Base-by-base conservation (phyloP, 2,888 invertebrate species). In the Apodemia zela region DNA sequence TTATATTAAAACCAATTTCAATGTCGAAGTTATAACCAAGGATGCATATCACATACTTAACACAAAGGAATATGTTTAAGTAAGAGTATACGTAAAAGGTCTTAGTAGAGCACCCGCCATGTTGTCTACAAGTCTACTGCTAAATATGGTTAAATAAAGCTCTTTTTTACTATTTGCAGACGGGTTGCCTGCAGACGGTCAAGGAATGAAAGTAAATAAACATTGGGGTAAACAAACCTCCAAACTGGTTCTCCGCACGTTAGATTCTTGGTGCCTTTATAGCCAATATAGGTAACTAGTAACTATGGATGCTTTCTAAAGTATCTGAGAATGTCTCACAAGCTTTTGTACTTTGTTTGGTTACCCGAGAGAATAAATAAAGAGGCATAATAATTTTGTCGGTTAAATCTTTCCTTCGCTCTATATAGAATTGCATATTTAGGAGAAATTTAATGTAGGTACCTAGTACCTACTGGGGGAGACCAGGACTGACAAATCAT, bases 201-300 rank as follows among this genome's bases (percentile, higher is more conserved):
- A 8, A 54, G 15, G 67, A 87, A 88, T 77, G 85, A 87, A 88
- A 89, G 87, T 88, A 89, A 89, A 89, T 87, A 88, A 89, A 87
- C 84, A 82, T 76, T 84, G 81, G 82, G 85, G 87, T 87, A 88
- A 89, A 87, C 85, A 87, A 83, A 85, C 87, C 81, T 74, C 66
- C 64, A 71, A 77, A 84, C 72, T 72, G 72, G 72, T 71, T 71
- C 63, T 69, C 62, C 62, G 71, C 70, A 77, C 77, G 83, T 81
- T 83, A 80, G 75, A 77, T 18, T 29, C 45, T 47, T 47, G 17
- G 0, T n/a, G 45, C 45, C n/a, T 47, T 47, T 47, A 42, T 42
- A 8, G 45, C 45, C 45, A 47, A 47, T 47, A 47, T 47, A 47
- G 45, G 45, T 47, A 47, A 47, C 45, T 47, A 15, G 45, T 15